phyloP scores from a whole-genome alignment of 1,140 invertebrate species.

The Ceratosolen solmsi region DNA sequence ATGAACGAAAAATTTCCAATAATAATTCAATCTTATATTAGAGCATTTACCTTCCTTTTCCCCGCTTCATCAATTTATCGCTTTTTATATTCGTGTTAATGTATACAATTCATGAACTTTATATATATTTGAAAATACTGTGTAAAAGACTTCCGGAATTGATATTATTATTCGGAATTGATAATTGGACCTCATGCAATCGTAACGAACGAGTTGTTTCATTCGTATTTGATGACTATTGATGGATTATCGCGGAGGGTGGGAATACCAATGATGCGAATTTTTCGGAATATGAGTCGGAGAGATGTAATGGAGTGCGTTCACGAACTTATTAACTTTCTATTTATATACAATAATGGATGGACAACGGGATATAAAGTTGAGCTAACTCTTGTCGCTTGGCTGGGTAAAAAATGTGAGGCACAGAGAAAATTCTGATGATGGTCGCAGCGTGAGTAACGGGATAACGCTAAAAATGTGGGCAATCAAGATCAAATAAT shows the following conservation, averaged over 20 bases:
- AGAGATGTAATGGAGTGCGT: not conserved
- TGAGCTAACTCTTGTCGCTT: not conserved
- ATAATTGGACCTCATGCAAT: not conserved
- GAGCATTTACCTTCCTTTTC: no score
- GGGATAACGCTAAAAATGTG: not conserved
- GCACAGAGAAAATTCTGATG: not conserved
- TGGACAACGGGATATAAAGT: not conserved
- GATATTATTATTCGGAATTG: not conserved
- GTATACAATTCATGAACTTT: not conserved
- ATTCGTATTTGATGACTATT: no score
- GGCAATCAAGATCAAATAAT: not conserved
- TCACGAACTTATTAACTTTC: not conserved
- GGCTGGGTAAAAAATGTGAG: not conserved
- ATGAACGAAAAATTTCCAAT: no score
- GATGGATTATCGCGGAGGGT: not conserved
- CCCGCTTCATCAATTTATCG: no score
- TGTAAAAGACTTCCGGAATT: not conserved
- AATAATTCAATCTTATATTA: no score
- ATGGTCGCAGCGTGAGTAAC: not conserved
- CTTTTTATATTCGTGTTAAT: no score
- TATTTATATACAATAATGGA: not conserved
- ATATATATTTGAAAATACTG: not conserved
- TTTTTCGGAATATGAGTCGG: not conserved
- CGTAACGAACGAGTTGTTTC: not conserved
- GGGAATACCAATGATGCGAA: not conserved